Conservation (phyloP, 2,888 invertebrate genomes). For the Choristoneura rosaceana region DNA sequence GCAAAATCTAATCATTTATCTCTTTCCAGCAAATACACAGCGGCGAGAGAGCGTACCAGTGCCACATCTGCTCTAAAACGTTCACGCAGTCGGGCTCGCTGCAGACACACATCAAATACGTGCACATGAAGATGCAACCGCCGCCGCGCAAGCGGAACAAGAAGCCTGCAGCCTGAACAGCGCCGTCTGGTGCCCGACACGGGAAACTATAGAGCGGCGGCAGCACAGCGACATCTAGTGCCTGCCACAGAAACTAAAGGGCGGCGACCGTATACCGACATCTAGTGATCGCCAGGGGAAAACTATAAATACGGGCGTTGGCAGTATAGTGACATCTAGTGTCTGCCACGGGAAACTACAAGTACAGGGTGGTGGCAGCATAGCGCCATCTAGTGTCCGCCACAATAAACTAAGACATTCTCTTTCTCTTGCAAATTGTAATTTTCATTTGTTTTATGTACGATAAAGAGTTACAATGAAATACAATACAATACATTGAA, state of each 20-base stretch:
- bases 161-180: not conserved
- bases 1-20: not conserved
- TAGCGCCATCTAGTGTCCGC: not conserved
- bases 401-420: too few species aligned
- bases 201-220: not conserved
- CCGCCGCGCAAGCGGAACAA: constrained; percentile 19
- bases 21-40: constrained; percentile 28
- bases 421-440: too few species aligned
- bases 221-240: not conserved
- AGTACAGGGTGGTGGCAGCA: not conserved
- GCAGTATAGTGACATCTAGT: not conserved
- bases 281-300: not conserved
- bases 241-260: not conserved
- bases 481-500: too few species aligned
- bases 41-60: constrained; percentile 35
- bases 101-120: constrained; percentile 38
- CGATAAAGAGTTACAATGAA: too few species aligned
- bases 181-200: not conserved
- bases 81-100: constrained; percentile 39
- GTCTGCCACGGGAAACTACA: not conserved
- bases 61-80: constrained; percentile 35
- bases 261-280: not conserved
- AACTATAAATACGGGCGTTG: not conserved
- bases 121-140: constrained; percentile 39
- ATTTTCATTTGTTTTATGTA: too few species aligned